A percentile compares a stretch with the other conserved stretches of the same genome.
Conservation (phyloP, 92 coral and sea anemone species). For the Phenganax stokvisi region DNA sequence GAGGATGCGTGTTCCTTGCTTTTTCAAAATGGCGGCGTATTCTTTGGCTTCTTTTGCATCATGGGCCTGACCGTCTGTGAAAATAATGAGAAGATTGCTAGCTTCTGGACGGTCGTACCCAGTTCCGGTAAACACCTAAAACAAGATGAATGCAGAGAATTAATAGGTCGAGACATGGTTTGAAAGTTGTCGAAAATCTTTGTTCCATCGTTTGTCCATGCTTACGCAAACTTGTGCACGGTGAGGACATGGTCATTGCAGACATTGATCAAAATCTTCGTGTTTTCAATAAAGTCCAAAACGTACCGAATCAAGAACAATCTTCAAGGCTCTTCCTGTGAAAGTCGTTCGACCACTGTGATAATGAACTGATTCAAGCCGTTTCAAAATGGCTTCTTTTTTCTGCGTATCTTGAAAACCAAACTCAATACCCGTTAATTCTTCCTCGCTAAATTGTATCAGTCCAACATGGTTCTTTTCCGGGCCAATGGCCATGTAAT, state of each 20-base stretch:
- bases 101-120: constrained; percentile 22
- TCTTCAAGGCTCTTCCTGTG: constrained; percentile 11
- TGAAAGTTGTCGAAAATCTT: neutral
- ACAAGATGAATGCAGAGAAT: neutral
- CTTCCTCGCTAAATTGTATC: constrained; percentile 22
- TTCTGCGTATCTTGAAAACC: constrained; percentile 10
- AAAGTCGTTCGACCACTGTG: neutral
- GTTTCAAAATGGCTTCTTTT: constrained; percentile 2
- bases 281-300: neutral
- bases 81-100: constrained; percentile 13
- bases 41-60: constrained; percentile 23
- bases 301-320: constrained; percentile 14
- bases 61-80: constrained; percentile 37
- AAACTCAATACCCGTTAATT: neutral
- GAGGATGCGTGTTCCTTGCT: constrained; percentile 15
- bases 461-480: constrained; percentile 22
- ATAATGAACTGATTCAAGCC: neutral
- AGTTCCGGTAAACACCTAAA: constrained; percentile 4
- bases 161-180: neutral
- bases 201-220: neutral
- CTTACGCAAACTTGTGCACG: neutral
- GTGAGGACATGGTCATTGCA: neutral
- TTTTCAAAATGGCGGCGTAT: constrained; percentile 19
- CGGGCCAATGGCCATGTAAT: neutral
- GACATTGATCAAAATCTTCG: neutral